These are phyloP conservation scores for Diphyllodes magnificus DNA, from an alignment of 2,113 vertebrate species.

Conservation along the genomic window DNA sequence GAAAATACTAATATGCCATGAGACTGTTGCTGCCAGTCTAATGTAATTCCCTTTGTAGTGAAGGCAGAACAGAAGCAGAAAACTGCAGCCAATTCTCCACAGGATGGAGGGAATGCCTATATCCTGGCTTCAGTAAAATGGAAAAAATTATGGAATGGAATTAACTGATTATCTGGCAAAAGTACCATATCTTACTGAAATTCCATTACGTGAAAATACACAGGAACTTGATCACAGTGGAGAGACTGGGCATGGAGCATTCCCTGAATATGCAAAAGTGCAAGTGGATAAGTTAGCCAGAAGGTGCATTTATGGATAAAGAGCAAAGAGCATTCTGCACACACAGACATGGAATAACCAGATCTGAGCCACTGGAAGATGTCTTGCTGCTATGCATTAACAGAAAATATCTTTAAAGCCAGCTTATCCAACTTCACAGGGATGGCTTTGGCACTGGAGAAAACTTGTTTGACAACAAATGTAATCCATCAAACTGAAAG, in stretches of 20 bases:
- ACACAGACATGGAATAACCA: not conserved
- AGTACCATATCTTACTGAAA: not conserved
- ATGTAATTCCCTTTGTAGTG: conserved; percentile 15
- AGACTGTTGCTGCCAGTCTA: not conserved
- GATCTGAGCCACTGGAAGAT: not conserved
- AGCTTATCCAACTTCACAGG: not conserved
- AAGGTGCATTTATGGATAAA: not conserved
- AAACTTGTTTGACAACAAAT: not conserved
- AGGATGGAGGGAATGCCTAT: not conserved
- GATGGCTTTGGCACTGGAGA: not conserved
- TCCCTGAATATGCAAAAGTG: not conserved
- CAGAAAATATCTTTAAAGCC: not conserved
- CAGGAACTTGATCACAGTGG: not conserved
- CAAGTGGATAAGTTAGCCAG: not conserved
- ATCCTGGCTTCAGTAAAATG: not conserved
- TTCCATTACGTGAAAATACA: not conserved
- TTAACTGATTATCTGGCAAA: not conserved
- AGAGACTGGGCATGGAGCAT: not conserved
- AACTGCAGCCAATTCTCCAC: not conserved
- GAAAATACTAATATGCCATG: conserved; percentile 8
- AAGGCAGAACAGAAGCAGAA: conserved; percentile 5
- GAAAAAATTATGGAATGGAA: not conserved
- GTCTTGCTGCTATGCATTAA: not conserved
- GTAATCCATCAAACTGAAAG: not conserved
- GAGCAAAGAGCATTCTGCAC: not conserved